Evolutionary conservation across 2,797 vertebrate genomes (phyloP).

Genomic region (Saxicola maurus): DNA sequence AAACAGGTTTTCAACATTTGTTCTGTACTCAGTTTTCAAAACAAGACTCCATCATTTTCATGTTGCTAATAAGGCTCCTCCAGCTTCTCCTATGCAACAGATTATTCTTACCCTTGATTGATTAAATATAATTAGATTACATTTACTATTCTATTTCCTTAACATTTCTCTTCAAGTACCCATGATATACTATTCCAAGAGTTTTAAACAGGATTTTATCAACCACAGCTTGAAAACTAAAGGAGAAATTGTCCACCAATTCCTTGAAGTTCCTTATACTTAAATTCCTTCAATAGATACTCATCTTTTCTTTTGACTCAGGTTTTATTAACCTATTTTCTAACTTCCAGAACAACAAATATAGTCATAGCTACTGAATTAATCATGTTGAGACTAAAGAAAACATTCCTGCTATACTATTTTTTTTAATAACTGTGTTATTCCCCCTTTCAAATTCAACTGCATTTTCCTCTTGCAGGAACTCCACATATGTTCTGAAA

Average conservation of each 20-base stretch:
- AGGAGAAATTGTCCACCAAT: not conserved
- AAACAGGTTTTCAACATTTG: not conserved
- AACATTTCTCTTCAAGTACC: not conserved
- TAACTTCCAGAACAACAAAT: not conserved
- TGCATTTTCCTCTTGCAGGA: not conserved
- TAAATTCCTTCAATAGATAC: not conserved
- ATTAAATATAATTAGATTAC: not conserved
- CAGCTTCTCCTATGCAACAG: not conserved
- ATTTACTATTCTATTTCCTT: not conserved
- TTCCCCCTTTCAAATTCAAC: not conserved
- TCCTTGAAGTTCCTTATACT: not conserved
- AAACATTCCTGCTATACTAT: not conserved
- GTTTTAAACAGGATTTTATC: not conserved
- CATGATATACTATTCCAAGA: not conserved
- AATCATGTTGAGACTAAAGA: not conserved
- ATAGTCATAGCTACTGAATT: not conserved
- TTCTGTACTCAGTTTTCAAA: not conserved
- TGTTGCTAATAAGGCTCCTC: not conserved
- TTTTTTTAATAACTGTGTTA: not conserved
- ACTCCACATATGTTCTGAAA: not conserved
- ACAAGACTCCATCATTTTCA: not conserved
- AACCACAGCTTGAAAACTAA: not conserved
- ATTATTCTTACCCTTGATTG: not conserved
- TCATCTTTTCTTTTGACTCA: not conserved
- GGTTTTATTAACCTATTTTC: not conserved